Evolutionary conservation across 2,888 invertebrate genomes (phyloP).

Genomic region (Rapana venosa): DNA sequence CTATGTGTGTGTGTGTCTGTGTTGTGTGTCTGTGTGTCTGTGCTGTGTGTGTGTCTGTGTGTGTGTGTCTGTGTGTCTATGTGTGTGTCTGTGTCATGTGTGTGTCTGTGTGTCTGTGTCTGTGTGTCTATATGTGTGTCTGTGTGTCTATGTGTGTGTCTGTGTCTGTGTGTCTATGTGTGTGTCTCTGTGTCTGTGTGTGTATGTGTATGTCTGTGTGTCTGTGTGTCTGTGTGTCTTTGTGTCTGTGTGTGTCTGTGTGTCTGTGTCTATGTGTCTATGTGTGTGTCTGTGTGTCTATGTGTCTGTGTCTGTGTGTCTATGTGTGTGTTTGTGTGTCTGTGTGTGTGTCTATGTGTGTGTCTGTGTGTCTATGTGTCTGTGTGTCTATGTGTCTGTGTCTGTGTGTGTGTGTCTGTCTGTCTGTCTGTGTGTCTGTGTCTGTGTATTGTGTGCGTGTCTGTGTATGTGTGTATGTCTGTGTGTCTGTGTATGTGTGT

Average conservation of each 20-base stretch:
- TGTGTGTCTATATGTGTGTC: constrained; percentile 3
- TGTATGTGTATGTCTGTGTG: neutral
- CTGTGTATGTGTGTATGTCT: neutral
- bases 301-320: neutral
- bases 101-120: neutral
- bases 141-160: neutral
- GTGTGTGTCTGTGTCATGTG: neutral
- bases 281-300: neutral
- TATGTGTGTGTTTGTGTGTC: neutral
- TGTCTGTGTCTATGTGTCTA: neutral
- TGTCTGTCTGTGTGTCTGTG: neutral
- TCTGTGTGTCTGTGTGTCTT: neutral
- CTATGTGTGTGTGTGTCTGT: neutral
- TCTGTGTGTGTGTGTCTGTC: constrained; percentile 3
- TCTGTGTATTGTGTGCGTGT: neutral
- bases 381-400: constrained; percentile 7
- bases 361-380: neutral
- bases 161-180: neutral
- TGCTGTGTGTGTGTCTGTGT: constrained; percentile 11
- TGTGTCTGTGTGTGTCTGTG: neutral
- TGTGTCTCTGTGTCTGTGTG: neutral
- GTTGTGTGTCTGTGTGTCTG: constrained; percentile 6
- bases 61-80: neutral
- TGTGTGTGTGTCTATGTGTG: constrained; percentile 5
- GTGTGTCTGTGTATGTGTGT: too few relatives aligned